phyloP scores from a whole-genome alignment of 2,113 vertebrate genomes.

The Lipotes vexillifer region DNA sequence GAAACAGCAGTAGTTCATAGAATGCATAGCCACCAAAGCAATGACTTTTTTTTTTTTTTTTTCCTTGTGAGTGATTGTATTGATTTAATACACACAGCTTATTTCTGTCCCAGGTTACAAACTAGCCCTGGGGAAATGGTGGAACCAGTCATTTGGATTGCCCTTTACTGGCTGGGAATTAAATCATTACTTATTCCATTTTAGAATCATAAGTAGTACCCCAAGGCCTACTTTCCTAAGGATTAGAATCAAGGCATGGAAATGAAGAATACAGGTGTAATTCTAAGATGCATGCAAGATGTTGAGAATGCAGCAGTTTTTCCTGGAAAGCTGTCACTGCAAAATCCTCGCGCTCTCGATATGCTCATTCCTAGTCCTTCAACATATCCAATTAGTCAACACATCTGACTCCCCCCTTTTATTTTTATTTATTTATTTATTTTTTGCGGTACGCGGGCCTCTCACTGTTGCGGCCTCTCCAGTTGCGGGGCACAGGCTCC shows the following conservation, averaged over 20 bases:
- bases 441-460: no score
- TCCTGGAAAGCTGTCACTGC: conserved; percentile 34
- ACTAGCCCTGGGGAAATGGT: conserved; percentile 75
- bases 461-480: no score
- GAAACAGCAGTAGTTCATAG: conserved; percentile 47
- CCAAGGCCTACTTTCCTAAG: conserved; percentile 72
- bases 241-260: conserved; percentile 69
- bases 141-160: conserved; percentile 71
- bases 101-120: conserved; percentile 76
- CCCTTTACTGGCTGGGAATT: conserved; percentile 75
- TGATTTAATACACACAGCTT: conserved; percentile 75
- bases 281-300: conserved; percentile 54
- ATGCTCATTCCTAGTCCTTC: background rate
- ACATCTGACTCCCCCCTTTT: background rate
- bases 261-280: conserved; percentile 68
- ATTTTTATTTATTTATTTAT: background rate
- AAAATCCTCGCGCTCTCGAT: background rate
- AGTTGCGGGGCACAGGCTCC: no score
- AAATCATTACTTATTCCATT: conserved; percentile 76
- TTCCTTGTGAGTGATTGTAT: conserved; percentile 66
- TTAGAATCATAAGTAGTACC: conserved; percentile 74
- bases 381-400: background rate
- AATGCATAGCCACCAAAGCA: conserved; percentile 49
- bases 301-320: conserved; percentile 34
- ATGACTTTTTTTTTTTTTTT: conserved; percentile 24